Conservation (phyloP, 2,888 invertebrate species). For the Bruchidius siliquastri region DNA sequence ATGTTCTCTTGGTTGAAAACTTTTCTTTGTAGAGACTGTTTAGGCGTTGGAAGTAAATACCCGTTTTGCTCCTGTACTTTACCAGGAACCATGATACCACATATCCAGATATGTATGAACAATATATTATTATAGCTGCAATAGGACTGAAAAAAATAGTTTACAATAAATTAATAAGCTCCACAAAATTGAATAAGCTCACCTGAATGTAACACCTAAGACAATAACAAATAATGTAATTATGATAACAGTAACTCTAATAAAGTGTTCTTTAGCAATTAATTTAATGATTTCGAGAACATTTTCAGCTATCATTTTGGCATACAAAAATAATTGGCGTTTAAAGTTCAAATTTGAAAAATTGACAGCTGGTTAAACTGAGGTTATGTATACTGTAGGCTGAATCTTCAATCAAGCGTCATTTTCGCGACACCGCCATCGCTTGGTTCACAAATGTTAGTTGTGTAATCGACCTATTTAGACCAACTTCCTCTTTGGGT, state of each 20-base stretch:
- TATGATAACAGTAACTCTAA: constrained; percentile 24
- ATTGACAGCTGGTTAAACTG: not conserved
- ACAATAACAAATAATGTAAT: constrained; percentile 11
- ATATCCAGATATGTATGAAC: constrained; percentile 45
- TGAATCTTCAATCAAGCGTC: too few relatives aligned
- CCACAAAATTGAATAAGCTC: not conserved
- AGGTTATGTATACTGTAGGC: not conserved
- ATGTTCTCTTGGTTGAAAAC: constrained; percentile 23
- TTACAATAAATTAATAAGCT: not conserved
- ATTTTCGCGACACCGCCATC: too few relatives aligned
- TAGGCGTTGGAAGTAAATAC: constrained; percentile 35
- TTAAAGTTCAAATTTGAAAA: constrained; percentile 1
- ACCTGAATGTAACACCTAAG: not conserved
- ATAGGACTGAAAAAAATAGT: constrained; percentile 36
- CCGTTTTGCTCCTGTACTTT: constrained; percentile 38
- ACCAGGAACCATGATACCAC: constrained; percentile 43
- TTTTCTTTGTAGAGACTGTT: constrained; percentile 33
- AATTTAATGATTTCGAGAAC: constrained; percentile 22
- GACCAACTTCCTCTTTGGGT: too few relatives aligned
- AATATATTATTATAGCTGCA: constrained; percentile 40
- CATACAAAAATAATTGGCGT: not conserved
- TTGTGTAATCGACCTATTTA: too few relatives aligned
- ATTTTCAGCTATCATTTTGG: constrained; percentile 14
- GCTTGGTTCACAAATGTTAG: too few relatives aligned
- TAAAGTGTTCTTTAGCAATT: constrained; percentile 27